Evolutionary conservation across 2,888 invertebrate genomes (phyloP).

Genomic region (Napeogenes sylphis): DNA sequence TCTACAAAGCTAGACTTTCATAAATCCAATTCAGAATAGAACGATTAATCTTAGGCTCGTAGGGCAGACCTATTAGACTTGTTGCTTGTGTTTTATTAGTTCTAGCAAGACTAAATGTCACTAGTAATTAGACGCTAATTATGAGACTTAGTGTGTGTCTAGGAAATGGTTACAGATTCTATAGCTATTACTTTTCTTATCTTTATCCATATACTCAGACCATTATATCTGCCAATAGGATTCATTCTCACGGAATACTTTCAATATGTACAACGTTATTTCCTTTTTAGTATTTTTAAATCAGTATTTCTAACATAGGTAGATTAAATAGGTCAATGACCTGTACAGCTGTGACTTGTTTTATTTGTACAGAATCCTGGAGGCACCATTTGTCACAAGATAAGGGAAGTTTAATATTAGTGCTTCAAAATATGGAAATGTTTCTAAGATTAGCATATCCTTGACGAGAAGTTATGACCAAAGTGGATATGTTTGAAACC

Average conservation of each 20-base stretch:
- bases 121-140: conserved; percentile 16
- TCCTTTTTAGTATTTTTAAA: too few relatives aligned
- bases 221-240: too few relatives aligned
- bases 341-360: neutral
- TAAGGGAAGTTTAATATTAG: conserved; percentile 27
- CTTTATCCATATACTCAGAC: neutral
- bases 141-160: neutral
- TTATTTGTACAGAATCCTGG: conserved; percentile 10
- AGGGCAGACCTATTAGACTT: conserved; percentile 19
- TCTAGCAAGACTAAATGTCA: conserved; percentile 14
- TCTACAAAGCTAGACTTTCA: conserved; percentile 39
- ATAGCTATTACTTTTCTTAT: neutral
- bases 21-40: conserved; percentile 63
- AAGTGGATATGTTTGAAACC: conserved; percentile 4
- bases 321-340: neutral
- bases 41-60: conserved; percentile 51
- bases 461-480: conserved; percentile 12
- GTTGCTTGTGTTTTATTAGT: conserved; percentile 22
- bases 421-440: conserved; percentile 27
- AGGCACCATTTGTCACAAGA: conserved; percentile 57
- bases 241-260: too few relatives aligned
- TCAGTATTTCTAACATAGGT: too few relatives aligned
- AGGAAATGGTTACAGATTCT: neutral
- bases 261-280: too few relatives aligned
- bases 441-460: conserved; percentile 25